Evolutionary conservation across 1,140 invertebrate species (phyloP).

Genomic region (Luehdorfia chinensis): DNA sequence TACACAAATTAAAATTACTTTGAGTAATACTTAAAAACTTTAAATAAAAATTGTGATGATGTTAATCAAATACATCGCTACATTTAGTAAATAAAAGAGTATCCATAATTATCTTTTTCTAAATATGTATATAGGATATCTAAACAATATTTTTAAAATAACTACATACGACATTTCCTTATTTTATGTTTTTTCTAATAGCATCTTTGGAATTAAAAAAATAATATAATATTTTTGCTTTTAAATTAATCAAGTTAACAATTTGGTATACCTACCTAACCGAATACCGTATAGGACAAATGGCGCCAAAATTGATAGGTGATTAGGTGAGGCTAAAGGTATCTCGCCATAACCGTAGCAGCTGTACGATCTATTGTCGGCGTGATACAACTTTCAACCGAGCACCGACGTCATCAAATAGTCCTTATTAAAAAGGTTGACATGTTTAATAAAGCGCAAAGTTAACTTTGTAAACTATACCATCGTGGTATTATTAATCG

Average conservation of each 20-base stretch:
- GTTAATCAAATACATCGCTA: too few relatives aligned
- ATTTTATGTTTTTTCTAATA: neutral
- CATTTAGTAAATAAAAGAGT: too few relatives aligned
- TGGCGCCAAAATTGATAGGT: conserved; percentile 37
- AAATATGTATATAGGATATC: too few relatives aligned
- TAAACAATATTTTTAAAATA: too few relatives aligned
- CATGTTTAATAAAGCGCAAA: neutral
- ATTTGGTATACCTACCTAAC: too few relatives aligned
- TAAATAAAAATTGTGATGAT: too few relatives aligned
- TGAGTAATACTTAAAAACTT: too few relatives aligned
- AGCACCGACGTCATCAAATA: neutral
- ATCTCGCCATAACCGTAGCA: conserved; percentile 33
- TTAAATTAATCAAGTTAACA: neutral
- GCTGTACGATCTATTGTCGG: conserved; percentile 50
- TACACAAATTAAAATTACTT: too few relatives aligned
- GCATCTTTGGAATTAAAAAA: neutral
- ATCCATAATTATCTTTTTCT: too few relatives aligned
- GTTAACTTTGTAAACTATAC: conserved; percentile 5
- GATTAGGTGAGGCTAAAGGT: conserved; percentile 43
- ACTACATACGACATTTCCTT: too few relatives aligned
- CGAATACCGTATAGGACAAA: conserved; percentile 27
- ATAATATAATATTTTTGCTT: neutral
- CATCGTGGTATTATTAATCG: conserved; percentile 28
- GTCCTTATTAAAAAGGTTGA: neutral
- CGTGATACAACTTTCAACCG: conserved; percentile 22